A percentile compares a stretch with the other conserved stretches of the same genome.
phyloP scores from a whole-genome alignment of 2,888 invertebrate species.

The Plusia festucae region DNA sequence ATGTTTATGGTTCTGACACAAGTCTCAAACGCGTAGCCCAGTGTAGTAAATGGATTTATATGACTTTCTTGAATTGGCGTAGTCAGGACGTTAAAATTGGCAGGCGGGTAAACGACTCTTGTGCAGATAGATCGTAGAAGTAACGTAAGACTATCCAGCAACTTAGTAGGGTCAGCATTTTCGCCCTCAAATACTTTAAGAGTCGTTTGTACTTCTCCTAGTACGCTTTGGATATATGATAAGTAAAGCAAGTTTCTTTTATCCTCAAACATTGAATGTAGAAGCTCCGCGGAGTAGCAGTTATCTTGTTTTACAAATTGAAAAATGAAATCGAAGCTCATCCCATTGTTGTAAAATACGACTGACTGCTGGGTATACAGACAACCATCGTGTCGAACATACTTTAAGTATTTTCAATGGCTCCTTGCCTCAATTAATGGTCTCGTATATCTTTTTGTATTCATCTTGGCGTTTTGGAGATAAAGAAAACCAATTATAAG shows the following conservation, averaged over 20 bases:
- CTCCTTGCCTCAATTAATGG: conserved; percentile 59
- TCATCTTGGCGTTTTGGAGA: conserved; percentile 57
- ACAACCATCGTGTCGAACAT: conserved; percentile 57
- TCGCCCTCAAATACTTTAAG: conserved; percentile 35
- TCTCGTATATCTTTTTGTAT: conserved; percentile 59
- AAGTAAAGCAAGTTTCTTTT: no score
- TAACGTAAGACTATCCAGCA: neutral
- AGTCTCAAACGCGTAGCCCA: no score
- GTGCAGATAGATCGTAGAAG: neutral
- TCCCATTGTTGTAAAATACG: no score
- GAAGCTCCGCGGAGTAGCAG: no score
- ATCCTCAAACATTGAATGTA: no score
- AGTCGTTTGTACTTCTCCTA: conserved; percentile 30
- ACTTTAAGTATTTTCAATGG: conserved; percentile 60
- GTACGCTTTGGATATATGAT: conserved; percentile 29
- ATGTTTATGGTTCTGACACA: no score
- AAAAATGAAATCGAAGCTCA: no score
- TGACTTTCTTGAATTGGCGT: no score
- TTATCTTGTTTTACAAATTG: no score
- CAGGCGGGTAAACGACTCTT: neutral
- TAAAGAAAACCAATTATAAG: conserved; percentile 63
- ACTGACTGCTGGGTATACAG: neutral
- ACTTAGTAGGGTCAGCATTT: conserved; percentile 31
- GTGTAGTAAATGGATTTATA: no score
- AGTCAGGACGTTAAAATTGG: neutral